These are phyloP conservation scores for Dasyurus viverrinus DNA, from an alignment of 2,113 vertebrate genomes.

Conservation along the genomic window DNA sequence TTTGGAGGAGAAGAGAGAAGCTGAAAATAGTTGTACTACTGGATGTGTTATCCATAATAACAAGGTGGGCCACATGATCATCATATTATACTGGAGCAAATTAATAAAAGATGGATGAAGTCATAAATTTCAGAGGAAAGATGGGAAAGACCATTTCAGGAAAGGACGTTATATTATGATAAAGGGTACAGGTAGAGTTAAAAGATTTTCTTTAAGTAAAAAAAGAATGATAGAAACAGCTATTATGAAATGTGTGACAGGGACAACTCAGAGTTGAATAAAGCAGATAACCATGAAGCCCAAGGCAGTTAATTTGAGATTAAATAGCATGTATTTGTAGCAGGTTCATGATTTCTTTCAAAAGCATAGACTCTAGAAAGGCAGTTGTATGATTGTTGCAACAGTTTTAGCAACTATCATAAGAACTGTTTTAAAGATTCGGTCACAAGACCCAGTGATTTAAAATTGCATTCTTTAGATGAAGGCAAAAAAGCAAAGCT, in stretches of 20 bases:
- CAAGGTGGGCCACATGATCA: neutral
- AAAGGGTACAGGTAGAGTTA: neutral
- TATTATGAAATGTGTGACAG: too few species aligned
- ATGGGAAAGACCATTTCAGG: too few species aligned
- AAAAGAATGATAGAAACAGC: neutral
- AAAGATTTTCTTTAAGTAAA: neutral
- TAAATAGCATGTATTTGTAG: neutral
- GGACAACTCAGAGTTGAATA: neutral
- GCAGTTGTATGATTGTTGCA: neutral
- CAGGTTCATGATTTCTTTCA: neutral
- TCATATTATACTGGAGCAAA: too few species aligned
- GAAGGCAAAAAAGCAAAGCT: neutral
- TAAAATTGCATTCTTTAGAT: neutral
- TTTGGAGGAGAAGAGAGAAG: neutral
- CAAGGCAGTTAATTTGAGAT: neutral
- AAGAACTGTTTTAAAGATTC: neutral
- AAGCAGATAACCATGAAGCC: neutral
- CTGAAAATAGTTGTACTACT: neutral
- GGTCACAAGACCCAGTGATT: neutral
- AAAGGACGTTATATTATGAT: too few species aligned
- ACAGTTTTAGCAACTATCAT: too few species aligned
- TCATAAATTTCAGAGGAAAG: too few species aligned
- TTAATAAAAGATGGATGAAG: too few species aligned
- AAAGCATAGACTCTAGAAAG: neutral
- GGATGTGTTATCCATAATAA: neutral